Percentiles rank a stretch among this genome's conserved stretches.
phyloP scores from a whole-genome alignment of 2,797 vertebrate species.

The Sternotherus odoratus region DNA sequence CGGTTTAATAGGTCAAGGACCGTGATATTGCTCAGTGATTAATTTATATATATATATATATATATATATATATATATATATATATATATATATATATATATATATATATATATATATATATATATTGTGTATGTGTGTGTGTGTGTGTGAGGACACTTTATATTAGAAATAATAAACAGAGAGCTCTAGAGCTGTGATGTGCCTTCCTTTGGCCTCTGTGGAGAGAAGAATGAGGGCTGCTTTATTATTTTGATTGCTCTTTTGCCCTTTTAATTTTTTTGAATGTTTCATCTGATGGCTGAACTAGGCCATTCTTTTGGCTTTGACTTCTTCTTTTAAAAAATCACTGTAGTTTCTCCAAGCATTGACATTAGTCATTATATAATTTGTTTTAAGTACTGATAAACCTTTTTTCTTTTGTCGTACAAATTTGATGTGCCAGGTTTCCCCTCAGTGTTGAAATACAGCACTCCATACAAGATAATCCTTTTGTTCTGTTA shows the following conservation, averaged over 20 bases:
- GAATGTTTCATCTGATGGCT: background rate
- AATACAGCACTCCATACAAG: constrained; percentile 26
- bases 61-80: no score
- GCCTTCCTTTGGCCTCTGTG: background rate
- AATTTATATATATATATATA: background rate
- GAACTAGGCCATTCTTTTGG: background rate
- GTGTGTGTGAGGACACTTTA: background rate
- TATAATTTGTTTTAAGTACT: constrained; percentile 49
- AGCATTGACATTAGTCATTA: constrained; percentile 22
- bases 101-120: no score
- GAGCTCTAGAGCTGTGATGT: background rate
- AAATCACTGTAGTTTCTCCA: constrained; percentile 13
- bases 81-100: no score
- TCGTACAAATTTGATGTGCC: constrained; percentile 47
- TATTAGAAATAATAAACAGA: background rate
- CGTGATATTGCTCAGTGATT: background rate
- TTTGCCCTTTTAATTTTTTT: constrained; percentile 15
- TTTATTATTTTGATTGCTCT: background rate
- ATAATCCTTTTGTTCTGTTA: constrained; percentile 64
- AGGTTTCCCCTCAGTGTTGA: constrained; percentile 42
- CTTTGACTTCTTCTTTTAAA: background rate
- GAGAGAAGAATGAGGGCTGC: background rate
- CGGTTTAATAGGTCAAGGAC: background rate
- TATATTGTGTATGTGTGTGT: no score
- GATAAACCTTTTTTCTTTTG: constrained; percentile 55